Conservation (phyloP, 2,888 invertebrate genomes). For the Cactoblastis cactorum region DNA sequence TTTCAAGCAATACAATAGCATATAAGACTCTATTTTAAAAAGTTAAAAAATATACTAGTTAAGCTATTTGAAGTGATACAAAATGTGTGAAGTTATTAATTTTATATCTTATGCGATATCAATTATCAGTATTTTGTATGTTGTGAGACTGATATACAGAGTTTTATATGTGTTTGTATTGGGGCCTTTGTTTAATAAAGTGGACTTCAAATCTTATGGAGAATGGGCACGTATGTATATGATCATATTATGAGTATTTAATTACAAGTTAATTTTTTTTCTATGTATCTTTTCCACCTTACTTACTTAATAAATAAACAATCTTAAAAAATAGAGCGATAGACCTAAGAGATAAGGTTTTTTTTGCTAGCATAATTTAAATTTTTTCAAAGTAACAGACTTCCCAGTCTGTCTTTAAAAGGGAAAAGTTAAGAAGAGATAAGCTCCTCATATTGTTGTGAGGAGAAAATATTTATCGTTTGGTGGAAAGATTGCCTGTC, state of each 20-base stretch:
- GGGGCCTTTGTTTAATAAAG: constrained; percentile 76
- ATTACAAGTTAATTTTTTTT: too few species aligned
- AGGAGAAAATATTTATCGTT: too few species aligned
- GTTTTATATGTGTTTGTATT: constrained; percentile 62
- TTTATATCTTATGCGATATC: background rate
- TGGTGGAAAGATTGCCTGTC: too few species aligned
- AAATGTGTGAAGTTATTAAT: background rate
- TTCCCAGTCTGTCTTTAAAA: too few species aligned
- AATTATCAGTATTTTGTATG: constrained; percentile 37
- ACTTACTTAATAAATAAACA: too few species aligned
- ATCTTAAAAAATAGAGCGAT: too few species aligned
- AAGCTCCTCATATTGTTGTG: too few species aligned
- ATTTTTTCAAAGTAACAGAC: too few species aligned
- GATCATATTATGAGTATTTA: background rate
- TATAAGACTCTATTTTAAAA: background rate
- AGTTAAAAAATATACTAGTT: background rate
- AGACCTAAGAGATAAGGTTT: too few species aligned
- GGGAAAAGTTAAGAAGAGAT: too few species aligned
- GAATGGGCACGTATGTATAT: constrained; percentile 88
- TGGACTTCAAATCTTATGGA: constrained; percentile 84
- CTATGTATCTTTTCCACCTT: too few species aligned
- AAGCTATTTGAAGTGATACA: background rate
- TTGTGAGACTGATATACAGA: constrained; percentile 39
- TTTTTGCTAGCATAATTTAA: too few species aligned
- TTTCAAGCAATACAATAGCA: background rate